Conservation (phyloP, 2,888 invertebrate genomes). For the Mimachlamys varia region DNA sequence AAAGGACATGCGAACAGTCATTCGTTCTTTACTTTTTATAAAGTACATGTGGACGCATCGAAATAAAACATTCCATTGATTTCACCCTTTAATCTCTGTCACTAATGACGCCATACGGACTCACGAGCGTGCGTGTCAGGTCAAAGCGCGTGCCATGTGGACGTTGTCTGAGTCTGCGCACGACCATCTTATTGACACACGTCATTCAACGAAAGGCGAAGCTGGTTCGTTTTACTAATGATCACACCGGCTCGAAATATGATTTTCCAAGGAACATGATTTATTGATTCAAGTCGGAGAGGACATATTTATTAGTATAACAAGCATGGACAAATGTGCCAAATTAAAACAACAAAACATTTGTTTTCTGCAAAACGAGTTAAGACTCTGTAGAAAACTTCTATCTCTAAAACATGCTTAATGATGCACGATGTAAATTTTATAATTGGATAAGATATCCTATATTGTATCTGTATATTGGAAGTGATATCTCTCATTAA, state of each 20-base stretch:
- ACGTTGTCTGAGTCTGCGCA: background rate
- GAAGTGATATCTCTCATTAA: too few species aligned
- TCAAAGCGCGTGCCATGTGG: background rate
- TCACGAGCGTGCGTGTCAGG: background rate
- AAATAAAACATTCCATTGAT: background rate
- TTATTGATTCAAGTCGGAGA: background rate
- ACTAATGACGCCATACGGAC: background rate
- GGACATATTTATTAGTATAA: background rate
- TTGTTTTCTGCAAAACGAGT: background rate
- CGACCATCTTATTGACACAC: background rate
- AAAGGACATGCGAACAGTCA: background rate
- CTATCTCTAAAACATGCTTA: too few species aligned
- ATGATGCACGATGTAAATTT: too few species aligned
- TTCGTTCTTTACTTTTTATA: background rate
- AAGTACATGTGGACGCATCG: background rate
- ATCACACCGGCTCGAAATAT: background rate
- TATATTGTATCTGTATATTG: too few species aligned
- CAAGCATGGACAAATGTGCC: background rate
- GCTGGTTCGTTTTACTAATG: background rate
- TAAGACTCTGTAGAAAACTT: background rate
- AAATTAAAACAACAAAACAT: background rate
- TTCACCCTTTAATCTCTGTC: background rate
- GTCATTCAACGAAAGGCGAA: background rate
- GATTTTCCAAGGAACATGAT: background rate
- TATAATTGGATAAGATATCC: too few species aligned